Percentiles rank a stretch among this genome's conserved stretches.
phyloP scores from a whole-genome alignment of 2,888 invertebrate genomes.

The Agrotis puta region DNA sequence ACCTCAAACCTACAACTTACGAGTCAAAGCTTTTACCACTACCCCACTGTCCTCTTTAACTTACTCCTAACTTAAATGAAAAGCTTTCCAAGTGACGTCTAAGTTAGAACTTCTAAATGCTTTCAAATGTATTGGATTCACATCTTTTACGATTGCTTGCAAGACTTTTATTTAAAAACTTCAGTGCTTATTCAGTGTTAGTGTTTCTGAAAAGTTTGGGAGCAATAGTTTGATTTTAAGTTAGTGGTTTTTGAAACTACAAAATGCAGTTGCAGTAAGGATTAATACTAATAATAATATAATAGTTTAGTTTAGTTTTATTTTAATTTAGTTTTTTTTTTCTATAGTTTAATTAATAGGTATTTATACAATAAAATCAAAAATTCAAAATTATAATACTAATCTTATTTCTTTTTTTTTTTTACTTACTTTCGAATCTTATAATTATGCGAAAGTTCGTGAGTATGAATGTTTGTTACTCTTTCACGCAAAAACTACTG shows the following conservation, averaged over 20 bases:
- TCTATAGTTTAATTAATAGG: no score
- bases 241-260: not conserved
- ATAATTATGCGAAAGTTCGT: no score
- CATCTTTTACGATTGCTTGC: constrained; percentile 45
- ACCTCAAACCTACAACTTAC: not conserved
- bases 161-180: constrained; percentile 44
- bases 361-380: no score
- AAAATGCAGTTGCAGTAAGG: not conserved
- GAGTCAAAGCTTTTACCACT: not conserved
- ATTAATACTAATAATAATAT: no score
- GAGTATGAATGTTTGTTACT: no score
- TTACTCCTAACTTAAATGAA: constrained; percentile 28
- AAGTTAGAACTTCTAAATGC: constrained; percentile 31
- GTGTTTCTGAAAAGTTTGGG: not conserved
- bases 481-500: no score
- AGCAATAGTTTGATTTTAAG: not conserved
- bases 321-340: no score
- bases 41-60: not conserved
- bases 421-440: no score
- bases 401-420: no score
- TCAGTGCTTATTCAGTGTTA: not conserved
- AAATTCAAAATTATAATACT: no score
- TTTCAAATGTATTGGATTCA: constrained; percentile 45
- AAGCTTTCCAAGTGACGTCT: constrained; percentile 25
- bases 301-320: no score